phyloP scores from a whole-genome alignment of 2,888 invertebrate genomes.

The Penaeus monodon region DNA sequence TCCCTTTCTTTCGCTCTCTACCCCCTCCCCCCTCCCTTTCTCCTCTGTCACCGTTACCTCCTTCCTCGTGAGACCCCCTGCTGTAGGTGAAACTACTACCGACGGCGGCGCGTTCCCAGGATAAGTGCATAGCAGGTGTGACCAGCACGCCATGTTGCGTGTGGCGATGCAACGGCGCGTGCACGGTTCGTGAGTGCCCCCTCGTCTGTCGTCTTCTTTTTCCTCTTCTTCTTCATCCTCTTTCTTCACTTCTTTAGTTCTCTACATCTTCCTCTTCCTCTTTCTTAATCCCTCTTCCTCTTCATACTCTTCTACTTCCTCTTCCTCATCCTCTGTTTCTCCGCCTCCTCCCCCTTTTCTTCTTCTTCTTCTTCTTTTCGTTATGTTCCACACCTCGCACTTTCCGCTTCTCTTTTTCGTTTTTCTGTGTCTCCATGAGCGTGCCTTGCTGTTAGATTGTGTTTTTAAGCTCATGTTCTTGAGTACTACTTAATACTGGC shows the following conservation, averaged over 20 bases:
- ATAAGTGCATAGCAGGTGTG: too few species aligned
- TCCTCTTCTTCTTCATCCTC: neutral
- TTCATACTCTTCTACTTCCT: neutral
- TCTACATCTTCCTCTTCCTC: neutral
- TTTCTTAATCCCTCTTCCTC: neutral
- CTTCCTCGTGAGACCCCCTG: neutral
- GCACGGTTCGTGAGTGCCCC: neutral
- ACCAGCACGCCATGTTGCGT: too few species aligned
- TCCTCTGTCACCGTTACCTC: neutral
- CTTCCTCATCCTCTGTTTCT: too few species aligned
- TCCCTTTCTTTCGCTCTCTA: neutral
- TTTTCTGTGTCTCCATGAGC: neutral
- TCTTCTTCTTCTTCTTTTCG: too few species aligned
- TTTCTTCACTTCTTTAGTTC: neutral
- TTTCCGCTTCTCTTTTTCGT: neutral
- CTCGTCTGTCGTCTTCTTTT: constrained; percentile 2
- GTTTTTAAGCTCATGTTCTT: too few species aligned
- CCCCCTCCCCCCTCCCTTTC: neutral
- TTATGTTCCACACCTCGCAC: too few species aligned
- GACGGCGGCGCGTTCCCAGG: too few species aligned
- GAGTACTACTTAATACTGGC: too few species aligned
- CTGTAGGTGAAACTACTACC: too few species aligned
- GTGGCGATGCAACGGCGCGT: neutral
- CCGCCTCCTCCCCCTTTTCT: too few species aligned
- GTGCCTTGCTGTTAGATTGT: too few species aligned